Evolutionary conservation across 53 echinoderm and acorn worm genomes (phyloP).

Genomic region (Henricia sp.): DNA sequence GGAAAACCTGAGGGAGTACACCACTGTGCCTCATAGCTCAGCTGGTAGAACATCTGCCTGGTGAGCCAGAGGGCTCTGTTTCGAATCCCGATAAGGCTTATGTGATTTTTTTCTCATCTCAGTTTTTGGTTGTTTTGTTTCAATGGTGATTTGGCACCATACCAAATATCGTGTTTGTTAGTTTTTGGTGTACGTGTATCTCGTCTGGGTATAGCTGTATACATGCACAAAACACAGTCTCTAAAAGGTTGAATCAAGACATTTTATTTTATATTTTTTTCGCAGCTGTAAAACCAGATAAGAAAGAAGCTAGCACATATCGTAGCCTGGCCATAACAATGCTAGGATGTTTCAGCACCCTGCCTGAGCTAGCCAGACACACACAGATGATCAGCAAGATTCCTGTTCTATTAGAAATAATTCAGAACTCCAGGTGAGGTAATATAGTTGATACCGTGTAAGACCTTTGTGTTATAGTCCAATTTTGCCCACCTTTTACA

Average conservation of each 20-base stretch:
- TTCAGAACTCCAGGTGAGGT: slow-evolving; percentile 58
- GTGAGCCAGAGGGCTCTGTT: neutral
- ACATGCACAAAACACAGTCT: too few species aligned
- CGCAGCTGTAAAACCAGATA: slow-evolving; percentile 76
- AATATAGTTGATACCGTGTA: neutral
- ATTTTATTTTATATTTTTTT: neutral
- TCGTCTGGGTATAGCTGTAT: neutral
- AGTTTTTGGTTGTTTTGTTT: too few species aligned
- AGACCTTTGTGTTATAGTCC: neutral
- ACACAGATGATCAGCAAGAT: slow-evolving; percentile 81
- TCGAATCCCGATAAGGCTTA: too few species aligned
- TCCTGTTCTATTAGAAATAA: slow-evolving; percentile 71
- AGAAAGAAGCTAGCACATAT: slow-evolving; percentile 74
- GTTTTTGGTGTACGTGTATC: neutral
- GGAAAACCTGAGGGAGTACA: too few species aligned
- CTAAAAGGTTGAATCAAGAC: too few species aligned
- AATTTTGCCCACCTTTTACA: neutral
- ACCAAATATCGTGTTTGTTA: neutral
- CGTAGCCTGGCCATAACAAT: slow-evolving; percentile 88
- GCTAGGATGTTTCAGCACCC: slow-evolving; percentile 84
- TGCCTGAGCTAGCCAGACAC: slow-evolving; percentile 55
- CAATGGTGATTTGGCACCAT: too few species aligned
- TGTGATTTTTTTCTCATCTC: too few species aligned
- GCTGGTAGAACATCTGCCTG: too few species aligned
- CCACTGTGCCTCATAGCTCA: too few species aligned